phyloP scores from a whole-genome alignment of 2,113 vertebrate species.

The Mirounga angustirostris region DNA sequence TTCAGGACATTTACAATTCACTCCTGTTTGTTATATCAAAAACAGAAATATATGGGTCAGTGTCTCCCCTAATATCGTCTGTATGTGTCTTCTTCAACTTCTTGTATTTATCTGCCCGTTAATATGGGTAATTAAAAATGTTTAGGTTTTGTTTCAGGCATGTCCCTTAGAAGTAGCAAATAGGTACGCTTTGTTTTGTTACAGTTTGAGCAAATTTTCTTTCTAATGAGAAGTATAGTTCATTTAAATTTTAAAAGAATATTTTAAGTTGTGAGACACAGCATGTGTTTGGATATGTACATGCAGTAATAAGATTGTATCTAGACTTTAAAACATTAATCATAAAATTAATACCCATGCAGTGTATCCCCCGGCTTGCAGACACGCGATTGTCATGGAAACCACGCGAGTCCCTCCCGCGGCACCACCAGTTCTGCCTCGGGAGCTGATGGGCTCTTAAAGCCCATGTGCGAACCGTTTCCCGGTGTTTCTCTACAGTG shows the following conservation, averaged over 20 bases:
- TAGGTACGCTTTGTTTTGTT: background rate
- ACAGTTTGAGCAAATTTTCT: background rate
- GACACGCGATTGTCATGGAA: background rate
- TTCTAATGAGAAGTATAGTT: background rate
- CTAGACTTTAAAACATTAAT: background rate
- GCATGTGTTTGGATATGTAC: background rate
- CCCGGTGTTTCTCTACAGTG: background rate
- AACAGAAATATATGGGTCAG: background rate
- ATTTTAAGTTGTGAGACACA: background rate
- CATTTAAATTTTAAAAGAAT: background rate
- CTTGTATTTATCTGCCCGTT: background rate
- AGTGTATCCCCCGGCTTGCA: rapidly evolving
- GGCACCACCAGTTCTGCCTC: rapidly evolving
- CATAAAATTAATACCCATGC: rapidly evolving
- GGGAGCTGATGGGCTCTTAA: background rate
- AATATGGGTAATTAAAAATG: background rate
- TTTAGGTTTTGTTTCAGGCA: background rate
- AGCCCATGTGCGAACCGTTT: rapidly evolving
- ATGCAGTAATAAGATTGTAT: background rate
- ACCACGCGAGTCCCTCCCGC: background rate
- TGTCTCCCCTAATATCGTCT: background rate
- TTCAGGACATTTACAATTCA: background rate
- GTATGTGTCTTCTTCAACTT: background rate
- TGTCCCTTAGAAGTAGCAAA: background rate
- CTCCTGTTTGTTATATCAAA: background rate